Base-by-base conservation (phyloP, 2,113 vertebrate species). In the Athene cunicularia region DNA sequence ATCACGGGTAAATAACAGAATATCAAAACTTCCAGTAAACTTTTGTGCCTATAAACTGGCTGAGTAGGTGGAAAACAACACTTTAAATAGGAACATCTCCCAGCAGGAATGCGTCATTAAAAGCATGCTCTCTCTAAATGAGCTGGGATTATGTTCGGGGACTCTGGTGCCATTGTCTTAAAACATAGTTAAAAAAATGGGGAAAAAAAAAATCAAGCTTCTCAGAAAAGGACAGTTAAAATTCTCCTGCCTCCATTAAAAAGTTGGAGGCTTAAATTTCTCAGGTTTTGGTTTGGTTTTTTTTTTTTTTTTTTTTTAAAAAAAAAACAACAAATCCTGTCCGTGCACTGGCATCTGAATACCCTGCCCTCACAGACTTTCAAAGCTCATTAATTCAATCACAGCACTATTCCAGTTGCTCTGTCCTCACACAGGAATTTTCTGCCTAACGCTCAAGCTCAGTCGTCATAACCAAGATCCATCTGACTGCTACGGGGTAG, bases 21-120 rank as follows among this genome's bases (percentile, higher is more conserved):
- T 86, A 95, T 74, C 47, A 53, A 86, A 88, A 74, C 52, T 62
- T 33, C 14, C 41, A 76, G 53, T 26, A 30, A 91, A 93, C 10
- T 90, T 95, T 55, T 79, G 35, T 4, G 7, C 52, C 45, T 55
- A 18, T n/a, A 39, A 75, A 73, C 55, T 63, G 59, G 8, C 12
- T 74, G 87, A 85, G 59, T 62, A 58, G 70, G 63, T 26, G 73
- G 87, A 87, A 89, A 89, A 39, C 10, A 80, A 30, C 28, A 60
- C 4, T 81, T 87, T 60, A 19, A 53, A 89, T 79, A 47, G 30
- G 14, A 82, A 27, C 7, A 33, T 37, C 52, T 93, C 84, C 37
- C 39, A 73, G 24, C 14, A 30, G 37, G 15, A 53, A 49, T 14
- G 32, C 0, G 0, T 88, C 59, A 90, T 91, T 91, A 90, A 72